Base-by-base conservation (phyloP, 1,140 invertebrate species). In the Dufourea novaeangliae region DNA sequence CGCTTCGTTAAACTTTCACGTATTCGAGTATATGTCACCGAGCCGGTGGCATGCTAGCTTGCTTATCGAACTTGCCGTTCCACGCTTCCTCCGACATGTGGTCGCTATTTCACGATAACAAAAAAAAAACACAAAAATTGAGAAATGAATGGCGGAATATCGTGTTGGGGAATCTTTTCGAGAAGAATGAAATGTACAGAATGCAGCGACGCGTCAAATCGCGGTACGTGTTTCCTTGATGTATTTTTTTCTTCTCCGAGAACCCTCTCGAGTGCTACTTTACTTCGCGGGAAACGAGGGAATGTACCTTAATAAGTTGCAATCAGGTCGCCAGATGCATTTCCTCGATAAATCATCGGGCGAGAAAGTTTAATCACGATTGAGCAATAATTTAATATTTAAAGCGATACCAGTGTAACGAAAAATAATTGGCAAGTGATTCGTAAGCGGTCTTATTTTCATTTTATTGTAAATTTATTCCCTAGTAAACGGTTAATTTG, bases 11-110 rank as follows among this genome's bases (percentile, higher is more conserved):
- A 78, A 50, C 61, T 54, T 41, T 52, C 46, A 78, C 54, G 57
- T 69, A 63, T 80, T 73, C 73, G 75, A 78, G 44, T 68, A 52
- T 68, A 52, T 64, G 52, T 78, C 79, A 68, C 62, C 63, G 68
- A 78, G n/a, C 22, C 34, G 29, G n/a, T 46, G 62, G 44, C 78
- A 72, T 67, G 69, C 54, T 82, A 74, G 74, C 77, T 79, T 25
- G 69, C 57, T 79, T 82, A 82, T 82, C 79, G 62, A 46, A 50
- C 34, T 41, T 22, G 46, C 68, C 29, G 22, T 63, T 68, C 57
- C 63, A 80, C 79, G 39, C 70, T 74, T 79, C 77, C 64, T 50
- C 61, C 39, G 54, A 54, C 70, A 64, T n/a, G 17, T 37, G 50
- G 59, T 67, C 62, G 59, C 37, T 27, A n/a, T 41, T 61, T 62